phyloP scores from a whole-genome alignment of 2,113 vertebrate species.

The Apaloderma vittatum region DNA sequence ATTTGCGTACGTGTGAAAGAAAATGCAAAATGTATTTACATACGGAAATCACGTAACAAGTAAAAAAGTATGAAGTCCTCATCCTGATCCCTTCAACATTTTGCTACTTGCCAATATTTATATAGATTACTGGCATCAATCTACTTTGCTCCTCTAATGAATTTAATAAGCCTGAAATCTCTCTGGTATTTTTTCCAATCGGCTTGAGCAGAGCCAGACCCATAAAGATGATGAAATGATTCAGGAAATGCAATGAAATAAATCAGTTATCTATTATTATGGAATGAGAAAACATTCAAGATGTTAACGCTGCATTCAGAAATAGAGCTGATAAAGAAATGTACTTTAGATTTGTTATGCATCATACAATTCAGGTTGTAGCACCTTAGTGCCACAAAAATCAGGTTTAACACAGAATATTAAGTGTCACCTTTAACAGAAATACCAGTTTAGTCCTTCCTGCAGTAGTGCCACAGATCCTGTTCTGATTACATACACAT shows the following conservation, averaged over 20 bases:
- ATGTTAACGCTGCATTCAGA: slow-evolving; percentile 30
- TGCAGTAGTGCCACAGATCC: neutral
- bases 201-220: neutral
- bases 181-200: neutral
- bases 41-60: neutral
- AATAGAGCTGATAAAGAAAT: neutral
- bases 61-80: neutral
- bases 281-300: neutral
- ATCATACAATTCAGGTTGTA: slow-evolving; percentile 27
- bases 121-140: neutral
- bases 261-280: neutral
- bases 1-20: neutral
- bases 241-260: neutral
- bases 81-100: neutral
- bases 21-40: neutral
- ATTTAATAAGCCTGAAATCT: neutral
- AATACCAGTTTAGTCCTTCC: neutral
- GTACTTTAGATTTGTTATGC: neutral
- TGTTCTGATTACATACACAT: neutral
- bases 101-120: neutral
- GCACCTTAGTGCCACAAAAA: neutral
- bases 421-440: neutral
- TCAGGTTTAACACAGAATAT: neutral
- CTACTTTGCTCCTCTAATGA: neutral
- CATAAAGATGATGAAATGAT: neutral